Evolutionary conservation across 2,113 vertebrate species (phyloP).

Genomic region (Paradoxurus hermaphroditus): DNA sequence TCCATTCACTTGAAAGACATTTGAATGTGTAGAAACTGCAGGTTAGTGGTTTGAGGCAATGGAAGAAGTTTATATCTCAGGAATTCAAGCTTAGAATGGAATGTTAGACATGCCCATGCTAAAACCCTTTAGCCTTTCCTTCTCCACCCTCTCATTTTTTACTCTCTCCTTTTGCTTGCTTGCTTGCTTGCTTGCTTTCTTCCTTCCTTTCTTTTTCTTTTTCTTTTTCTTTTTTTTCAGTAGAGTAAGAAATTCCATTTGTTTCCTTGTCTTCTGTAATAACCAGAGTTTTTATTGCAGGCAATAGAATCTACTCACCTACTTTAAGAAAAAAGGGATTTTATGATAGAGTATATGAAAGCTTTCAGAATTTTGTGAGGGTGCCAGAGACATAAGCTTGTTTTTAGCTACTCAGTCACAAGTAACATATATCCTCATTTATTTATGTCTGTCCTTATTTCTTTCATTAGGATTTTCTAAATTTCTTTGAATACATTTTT

Average conservation of each 20-base stretch:
- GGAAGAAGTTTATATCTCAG: background rate
- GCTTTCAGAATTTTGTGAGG: background rate
- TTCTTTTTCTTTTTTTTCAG: background rate
- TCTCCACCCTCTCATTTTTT: background rate
- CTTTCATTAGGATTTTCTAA: background rate
- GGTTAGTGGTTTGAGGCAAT: background rate
- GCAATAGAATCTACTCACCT: background rate
- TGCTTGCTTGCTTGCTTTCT: no score
- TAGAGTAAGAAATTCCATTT: background rate
- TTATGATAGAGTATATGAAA: accelerated
- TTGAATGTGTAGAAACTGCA: background rate
- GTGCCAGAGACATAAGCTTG: background rate
- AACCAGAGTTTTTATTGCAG: background rate
- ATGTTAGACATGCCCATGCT: no score
- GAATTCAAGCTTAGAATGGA: background rate
- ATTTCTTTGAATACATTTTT: background rate
- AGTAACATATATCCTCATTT: background rate
- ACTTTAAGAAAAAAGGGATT: background rate
- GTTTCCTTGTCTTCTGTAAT: background rate
- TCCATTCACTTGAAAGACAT: background rate
- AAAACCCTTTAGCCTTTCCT: background rate
- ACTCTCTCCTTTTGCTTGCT: background rate
- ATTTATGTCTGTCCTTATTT: background rate
- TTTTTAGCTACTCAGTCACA: background rate
- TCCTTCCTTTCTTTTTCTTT: no score